Evolutionary conservation across 2,797 vertebrate species (phyloP).

Genomic region (Bradypodion pumilum): DNA sequence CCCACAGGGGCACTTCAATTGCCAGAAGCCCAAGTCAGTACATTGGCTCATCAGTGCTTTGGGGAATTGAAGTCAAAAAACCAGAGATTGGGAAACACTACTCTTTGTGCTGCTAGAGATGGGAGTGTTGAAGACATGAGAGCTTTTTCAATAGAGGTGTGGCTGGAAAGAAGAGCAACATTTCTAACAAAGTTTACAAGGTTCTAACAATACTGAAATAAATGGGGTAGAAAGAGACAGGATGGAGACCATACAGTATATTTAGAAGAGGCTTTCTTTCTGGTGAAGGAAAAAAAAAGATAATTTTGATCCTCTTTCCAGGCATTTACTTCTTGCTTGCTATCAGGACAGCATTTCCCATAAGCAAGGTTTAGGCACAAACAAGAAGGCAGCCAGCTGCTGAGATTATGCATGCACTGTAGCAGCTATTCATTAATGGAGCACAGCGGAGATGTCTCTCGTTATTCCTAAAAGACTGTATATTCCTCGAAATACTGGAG

Average conservation of each 20-base stretch:
- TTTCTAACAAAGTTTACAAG: neutral
- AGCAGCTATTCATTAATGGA: conserved; percentile 16
- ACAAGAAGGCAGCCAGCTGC: conserved; percentile 5
- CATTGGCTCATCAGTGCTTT: no score
- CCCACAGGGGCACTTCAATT: no score
- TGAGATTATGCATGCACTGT: neutral
- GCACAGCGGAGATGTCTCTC: conserved; percentile 6
- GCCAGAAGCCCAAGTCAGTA: no score
- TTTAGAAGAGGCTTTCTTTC: neutral
- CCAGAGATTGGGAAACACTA: no score
- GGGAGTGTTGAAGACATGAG: neutral
- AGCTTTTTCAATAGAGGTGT: neutral
- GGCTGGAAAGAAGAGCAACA: neutral
- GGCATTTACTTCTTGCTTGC: neutral
- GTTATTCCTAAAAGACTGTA: conserved; percentile 31
- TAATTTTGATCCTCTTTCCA: neutral
- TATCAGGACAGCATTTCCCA: neutral
- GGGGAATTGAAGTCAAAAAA: no score
- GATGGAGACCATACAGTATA: neutral
- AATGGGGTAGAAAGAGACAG: neutral
- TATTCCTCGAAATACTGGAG: conserved; percentile 29
- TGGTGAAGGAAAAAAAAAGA: neutral
- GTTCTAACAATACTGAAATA: neutral
- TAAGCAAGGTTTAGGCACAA: neutral
- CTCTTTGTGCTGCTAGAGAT: neutral